Percentiles rank a stretch among this genome's conserved stretches.
These are phyloP conservation scores for Baryphthengus martii DNA, from an alignment of 2,113 vertebrate species.

Conservation along the genomic window DNA sequence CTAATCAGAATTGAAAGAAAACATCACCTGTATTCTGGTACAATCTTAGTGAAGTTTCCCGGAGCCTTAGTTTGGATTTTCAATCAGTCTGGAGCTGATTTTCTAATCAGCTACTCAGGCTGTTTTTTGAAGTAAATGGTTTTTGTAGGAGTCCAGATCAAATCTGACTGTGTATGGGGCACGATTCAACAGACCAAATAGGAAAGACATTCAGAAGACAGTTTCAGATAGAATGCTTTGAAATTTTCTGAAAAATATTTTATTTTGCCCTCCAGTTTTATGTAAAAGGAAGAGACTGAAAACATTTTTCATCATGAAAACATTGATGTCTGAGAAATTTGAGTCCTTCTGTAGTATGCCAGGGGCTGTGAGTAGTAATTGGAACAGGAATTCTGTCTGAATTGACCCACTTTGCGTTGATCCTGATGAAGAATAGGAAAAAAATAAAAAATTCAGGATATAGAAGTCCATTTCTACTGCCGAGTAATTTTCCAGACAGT, in stretches of 20 bases:
- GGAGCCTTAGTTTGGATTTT: neutral
- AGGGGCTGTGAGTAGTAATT: neutral
- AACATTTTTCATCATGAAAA: neutral
- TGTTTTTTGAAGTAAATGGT: neutral
- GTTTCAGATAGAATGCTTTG: neutral
- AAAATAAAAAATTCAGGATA: neutral
- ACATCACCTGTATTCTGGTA: neutral
- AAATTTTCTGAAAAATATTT: neutral
- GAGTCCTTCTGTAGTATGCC: neutral
- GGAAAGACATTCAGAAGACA: neutral
- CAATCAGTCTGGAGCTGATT: neutral
- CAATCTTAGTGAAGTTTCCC: neutral
- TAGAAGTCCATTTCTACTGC: neutral
- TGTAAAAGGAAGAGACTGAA: neutral
- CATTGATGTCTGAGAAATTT: neutral
- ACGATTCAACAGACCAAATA: neutral
- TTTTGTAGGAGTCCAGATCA: neutral
- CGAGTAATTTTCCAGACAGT: neutral
- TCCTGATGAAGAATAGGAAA: neutral
- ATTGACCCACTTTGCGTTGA: neutral
- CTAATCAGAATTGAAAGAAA: neutral
- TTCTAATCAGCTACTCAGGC: neutral
- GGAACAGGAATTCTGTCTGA: neutral
- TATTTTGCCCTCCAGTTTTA: neutral
- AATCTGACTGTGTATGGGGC: neutral